These are phyloP conservation scores for Druceiella hillmani DNA, from an alignment of 2,888 invertebrate genomes.

Conservation along the genomic window DNA sequence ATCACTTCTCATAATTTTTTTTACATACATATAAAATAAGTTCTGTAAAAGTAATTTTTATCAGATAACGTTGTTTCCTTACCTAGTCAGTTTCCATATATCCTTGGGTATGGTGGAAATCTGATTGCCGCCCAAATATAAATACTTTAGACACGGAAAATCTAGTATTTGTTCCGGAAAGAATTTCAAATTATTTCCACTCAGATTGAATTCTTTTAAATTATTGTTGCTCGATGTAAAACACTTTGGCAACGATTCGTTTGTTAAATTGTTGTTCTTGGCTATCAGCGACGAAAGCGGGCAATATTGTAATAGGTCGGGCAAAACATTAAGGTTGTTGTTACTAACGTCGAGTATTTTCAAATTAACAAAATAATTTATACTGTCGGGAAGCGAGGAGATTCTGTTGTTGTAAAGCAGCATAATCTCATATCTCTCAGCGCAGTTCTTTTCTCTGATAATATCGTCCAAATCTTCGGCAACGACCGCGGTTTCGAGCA, in stretches of 20 bases:
- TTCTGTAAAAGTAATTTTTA: too few species aligned
- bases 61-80: too few species aligned
- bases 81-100: constrained; percentile 55
- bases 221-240: constrained; percentile 58
- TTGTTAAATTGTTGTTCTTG: constrained; percentile 82
- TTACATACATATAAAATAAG: too few species aligned
- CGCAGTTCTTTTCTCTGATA: constrained; percentile 54
- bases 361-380: constrained; percentile 64
- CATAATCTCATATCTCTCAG: constrained; percentile 63
- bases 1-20: too few species aligned
- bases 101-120: constrained; percentile 76
- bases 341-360: constrained; percentile 82
- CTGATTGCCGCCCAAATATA: constrained; percentile 88
- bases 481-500: constrained; percentile 56
- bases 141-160: constrained; percentile 66
- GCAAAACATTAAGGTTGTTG: constrained; percentile 72
- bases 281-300: constrained; percentile 75
- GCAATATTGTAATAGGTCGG: constrained; percentile 71
- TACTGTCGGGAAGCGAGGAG: constrained; percentile 58
- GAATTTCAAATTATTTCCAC: constrained; percentile 78
- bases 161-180: constrained; percentile 88
- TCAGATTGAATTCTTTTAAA: constrained; percentile 86
- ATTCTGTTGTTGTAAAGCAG: constrained; percentile 85
- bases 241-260: constrained; percentile 83
- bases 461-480: constrained; percentile 53